Conservation (phyloP, 2,797 vertebrate species). For the Esox lucius region DNA sequence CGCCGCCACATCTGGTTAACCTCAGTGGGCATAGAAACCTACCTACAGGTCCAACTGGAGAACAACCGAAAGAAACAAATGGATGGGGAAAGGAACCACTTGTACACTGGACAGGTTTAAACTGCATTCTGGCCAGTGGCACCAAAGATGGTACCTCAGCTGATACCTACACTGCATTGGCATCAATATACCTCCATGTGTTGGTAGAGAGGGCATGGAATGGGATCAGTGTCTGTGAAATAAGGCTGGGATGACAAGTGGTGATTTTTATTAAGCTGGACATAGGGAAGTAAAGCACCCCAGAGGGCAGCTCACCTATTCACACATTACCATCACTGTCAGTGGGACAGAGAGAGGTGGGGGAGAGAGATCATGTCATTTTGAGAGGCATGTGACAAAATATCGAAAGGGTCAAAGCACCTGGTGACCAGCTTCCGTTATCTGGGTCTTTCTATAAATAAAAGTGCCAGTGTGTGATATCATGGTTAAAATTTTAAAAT, state of each 20-base stretch:
- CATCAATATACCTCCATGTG: constrained; percentile 1
- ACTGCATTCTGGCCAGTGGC: constrained; percentile 67
- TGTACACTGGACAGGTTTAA: constrained; percentile 55
- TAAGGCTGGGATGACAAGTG: constrained; percentile 78
- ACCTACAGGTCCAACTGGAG: constrained; percentile 56
- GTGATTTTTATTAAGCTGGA: constrained; percentile 78
- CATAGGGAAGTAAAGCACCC: constrained; percentile 67
- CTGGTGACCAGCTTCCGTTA: constrained; percentile 15
- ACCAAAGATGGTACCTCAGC: constrained; percentile 54
- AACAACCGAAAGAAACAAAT: constrained; percentile 50
- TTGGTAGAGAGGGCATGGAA: constrained; percentile 49
- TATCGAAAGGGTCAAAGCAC: constrained; percentile 14
- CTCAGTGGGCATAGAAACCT: constrained; percentile 64
- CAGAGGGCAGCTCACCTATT: constrained; percentile 72
- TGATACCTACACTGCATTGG: constrained; percentile 44
- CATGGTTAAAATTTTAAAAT: no score
- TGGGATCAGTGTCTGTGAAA: constrained; percentile 71
- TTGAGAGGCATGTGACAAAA: constrained; percentile 25
- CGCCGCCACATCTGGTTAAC: constrained; percentile 78
- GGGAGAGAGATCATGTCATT: constrained; percentile 33
- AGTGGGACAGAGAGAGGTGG: constrained; percentile 49
- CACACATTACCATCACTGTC: constrained; percentile 78
- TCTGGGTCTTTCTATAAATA: neutral
- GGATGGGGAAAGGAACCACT: constrained; percentile 18
- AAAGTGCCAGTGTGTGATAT: no score